Evolutionary conservation across 2,888 invertebrate species (phyloP), one percentile per base, ranked within the genome.

Genomic region (Linnaemya vulpina): DNA sequence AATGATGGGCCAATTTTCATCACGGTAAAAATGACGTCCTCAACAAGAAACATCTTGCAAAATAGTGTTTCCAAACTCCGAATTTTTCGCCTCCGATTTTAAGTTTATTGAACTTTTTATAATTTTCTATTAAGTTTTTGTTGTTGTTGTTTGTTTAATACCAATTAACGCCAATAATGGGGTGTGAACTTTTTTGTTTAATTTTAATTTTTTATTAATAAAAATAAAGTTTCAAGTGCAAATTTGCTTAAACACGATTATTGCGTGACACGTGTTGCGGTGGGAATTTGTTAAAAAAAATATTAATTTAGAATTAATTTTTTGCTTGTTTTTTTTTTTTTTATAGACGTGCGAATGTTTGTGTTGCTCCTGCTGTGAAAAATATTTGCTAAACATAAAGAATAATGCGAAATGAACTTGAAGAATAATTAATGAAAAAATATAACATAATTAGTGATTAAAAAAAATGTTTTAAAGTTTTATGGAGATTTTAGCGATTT

Each of bases 191-290:
- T 46, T 58, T 22, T n/a, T n/a, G n/a, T n/a, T n/a, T n/a, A n/a
- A n/a, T n/a, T n/a, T n/a, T n/a, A n/a, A 2, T 55, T 20, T 20
- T 30, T 63, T 43, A 17, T 43, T 73, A 38, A 38, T 17, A 73
- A 65, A 25, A 40, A 25, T 40, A 46, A 65, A 75, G 25, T 75
- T 68, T 68, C 68, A 77, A 68, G 60, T 68, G 40, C 58, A 68
- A 49, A 77, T 60, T 71, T 60, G 60, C 30, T 68, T 73, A 68
- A 78, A 81, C 84, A 78, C 49, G 78, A 70, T 43, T 78, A 82
- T 85, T 85, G 84, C 84, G 84, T 85, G 84, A 85, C 84, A 85
- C 84, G 84, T 85, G 84, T 81, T 82, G 13, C 51, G 74, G 51
- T 85, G 81, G 62, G 84, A 84, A 77, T 62, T 73, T 53, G 13